These are phyloP conservation scores for Rutilus rutilus DNA, from an alignment of 2,113 vertebrate genomes.

Conservation along the genomic window DNA sequence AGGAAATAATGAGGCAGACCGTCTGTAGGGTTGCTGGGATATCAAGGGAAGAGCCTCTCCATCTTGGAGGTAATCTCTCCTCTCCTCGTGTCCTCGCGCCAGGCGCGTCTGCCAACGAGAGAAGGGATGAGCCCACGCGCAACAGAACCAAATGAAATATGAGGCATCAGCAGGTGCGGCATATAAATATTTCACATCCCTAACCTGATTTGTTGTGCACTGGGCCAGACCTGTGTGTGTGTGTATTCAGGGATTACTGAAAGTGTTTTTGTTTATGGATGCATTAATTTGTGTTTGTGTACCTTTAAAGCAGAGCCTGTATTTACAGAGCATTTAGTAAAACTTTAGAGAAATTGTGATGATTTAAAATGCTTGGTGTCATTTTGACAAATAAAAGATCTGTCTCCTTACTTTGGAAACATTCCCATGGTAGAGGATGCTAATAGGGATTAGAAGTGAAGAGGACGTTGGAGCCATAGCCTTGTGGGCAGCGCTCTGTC, in stretches of 20 bases:
- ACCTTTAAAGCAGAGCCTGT: not conserved
- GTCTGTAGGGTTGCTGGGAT: conserved; percentile 46
- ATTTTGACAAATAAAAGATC: not conserved
- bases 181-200: conserved; percentile 61
- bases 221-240: not conserved
- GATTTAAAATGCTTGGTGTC: not conserved
- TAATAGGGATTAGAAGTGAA: conserved; percentile 2
- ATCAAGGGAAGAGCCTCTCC: conserved; percentile 57
- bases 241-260: not conserved
- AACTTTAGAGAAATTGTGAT: not conserved
- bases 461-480: no score
- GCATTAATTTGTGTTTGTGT: not conserved
- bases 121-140: conserved; percentile 36
- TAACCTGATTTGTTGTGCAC: conserved; percentile 54
- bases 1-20: conserved; percentile 60
- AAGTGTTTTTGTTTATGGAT: conserved; percentile 21
- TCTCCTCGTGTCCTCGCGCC: not conserved
- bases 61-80: conserved; percentile 53
- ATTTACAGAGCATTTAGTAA: not conserved
- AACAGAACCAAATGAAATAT: conserved; percentile 71
- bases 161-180: conserved; percentile 63
- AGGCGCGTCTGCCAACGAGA: not conserved
- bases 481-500: no score
- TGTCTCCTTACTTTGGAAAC: not conserved
- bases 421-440: not conserved